These are phyloP conservation scores for Rhincodon typus DNA, from an alignment of 2,797 vertebrate genomes.

Conservation along the genomic window DNA sequence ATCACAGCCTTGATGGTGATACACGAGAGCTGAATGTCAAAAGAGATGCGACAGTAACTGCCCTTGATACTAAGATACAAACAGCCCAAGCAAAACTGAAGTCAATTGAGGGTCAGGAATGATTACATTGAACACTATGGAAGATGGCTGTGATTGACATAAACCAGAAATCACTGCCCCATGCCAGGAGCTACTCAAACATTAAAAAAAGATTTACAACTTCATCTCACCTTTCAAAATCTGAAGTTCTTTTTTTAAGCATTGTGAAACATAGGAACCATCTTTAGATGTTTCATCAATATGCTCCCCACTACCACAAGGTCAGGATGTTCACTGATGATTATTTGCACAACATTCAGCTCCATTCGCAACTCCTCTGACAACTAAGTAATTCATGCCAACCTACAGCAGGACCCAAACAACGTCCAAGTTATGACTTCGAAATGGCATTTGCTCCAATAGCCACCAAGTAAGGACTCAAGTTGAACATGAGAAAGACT, in stretches of 20 bases:
- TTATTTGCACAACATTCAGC: no score
- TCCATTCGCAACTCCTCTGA: not conserved
- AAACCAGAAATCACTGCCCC: not conserved
- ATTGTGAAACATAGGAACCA: not conserved
- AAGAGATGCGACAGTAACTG: not conserved
- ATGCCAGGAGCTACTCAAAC: not conserved
- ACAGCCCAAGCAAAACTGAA: not conserved
- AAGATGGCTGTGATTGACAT: not conserved
- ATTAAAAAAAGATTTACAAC: not conserved
- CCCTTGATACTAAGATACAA: not conserved
- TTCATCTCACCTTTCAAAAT: no score
- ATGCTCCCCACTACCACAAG: not conserved
- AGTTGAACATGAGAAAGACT: not conserved
- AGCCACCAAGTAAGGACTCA: not conserved
- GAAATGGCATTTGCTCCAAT: not conserved
- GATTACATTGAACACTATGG: not conserved
- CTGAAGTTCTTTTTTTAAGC: not conserved
- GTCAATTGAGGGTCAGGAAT: not conserved
- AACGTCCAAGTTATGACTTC: not conserved
- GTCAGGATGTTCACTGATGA: no score
- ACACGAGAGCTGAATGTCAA: not conserved
- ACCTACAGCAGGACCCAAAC: not conserved
- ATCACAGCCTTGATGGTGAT: not conserved
- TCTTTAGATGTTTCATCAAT: not conserved
- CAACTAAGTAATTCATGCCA: not conserved